Conservation (phyloP, 2,888 invertebrate species). For the Zeuzera pyrina region DNA sequence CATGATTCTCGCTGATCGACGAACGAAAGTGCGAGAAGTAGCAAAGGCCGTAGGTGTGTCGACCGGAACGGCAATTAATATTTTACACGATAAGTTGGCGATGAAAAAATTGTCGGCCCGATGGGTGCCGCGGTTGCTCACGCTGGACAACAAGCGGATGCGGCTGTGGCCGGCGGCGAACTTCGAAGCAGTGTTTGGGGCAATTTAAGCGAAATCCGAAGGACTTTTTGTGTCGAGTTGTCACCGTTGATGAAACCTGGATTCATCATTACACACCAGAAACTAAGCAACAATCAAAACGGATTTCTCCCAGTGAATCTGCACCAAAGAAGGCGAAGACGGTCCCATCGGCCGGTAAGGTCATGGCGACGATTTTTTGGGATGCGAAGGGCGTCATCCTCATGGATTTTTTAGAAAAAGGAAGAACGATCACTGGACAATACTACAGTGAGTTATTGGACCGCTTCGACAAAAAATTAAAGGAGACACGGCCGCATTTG, state of each 20-base stretch:
- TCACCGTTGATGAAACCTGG: slow-evolving; percentile 1
- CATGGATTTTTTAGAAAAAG: slow-evolving; percentile 17
- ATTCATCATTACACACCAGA: slow-evolving; percentile 2
- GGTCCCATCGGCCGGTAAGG: slow-evolving; percentile 14
- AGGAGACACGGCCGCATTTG: slow-evolving; percentile 12
- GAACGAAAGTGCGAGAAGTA: slow-evolving; percentile 6
- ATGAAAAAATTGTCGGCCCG: slow-evolving; percentile 6
- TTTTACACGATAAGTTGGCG: slow-evolving; percentile 6
- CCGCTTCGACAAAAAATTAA: slow-evolving; percentile 12
- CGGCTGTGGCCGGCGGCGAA: not conserved
- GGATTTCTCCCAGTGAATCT: slow-evolving; percentile 4
- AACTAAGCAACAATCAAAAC: slow-evolving; percentile 2
- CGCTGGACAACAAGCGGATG: not conserved
- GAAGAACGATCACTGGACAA: slow-evolving; percentile 16
- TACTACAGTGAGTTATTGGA: slow-evolving; percentile 15
- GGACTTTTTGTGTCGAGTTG: not conserved
- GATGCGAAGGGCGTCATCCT: slow-evolving; percentile 16
- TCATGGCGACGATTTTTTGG: slow-evolving; percentile 20
- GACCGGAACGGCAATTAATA: slow-evolving; percentile 9
- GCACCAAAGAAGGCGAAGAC: slow-evolving; percentile 18
- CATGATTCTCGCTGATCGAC: slow-evolving; percentile 4
- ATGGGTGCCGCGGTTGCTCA: slow-evolving; percentile 6
- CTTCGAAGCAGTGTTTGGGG: not conserved
- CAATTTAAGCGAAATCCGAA: not conserved
- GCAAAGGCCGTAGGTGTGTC: slow-evolving; percentile 3